Evolutionary conservation across 2,797 vertebrate species (phyloP).

Genomic region (Lophius americanus): DNA sequence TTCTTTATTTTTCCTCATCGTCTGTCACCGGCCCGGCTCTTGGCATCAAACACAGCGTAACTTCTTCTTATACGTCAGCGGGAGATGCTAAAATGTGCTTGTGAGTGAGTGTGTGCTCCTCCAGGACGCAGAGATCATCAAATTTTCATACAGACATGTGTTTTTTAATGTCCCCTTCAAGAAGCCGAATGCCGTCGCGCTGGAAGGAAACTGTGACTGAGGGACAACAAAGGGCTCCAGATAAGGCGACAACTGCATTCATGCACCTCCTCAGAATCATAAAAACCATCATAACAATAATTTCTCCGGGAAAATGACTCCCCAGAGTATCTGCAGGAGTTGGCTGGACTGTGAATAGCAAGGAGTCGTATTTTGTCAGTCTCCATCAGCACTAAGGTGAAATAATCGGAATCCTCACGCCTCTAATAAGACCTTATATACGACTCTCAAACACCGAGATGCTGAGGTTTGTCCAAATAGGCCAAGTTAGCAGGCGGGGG

Average conservation of each 20-base stretch:
- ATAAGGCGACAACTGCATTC: background rate
- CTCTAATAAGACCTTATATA: background rate
- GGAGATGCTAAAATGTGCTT: conserved; percentile 27
- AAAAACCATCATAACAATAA: background rate
- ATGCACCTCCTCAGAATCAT: background rate
- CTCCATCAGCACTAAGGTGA: background rate
- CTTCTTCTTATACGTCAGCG: conserved; percentile 26
- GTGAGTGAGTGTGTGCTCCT: conserved; percentile 14
- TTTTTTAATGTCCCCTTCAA: conserved; percentile 58
- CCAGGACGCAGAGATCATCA: conserved; percentile 51
- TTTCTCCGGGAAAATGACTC: background rate
- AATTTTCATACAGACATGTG: conserved; percentile 60
- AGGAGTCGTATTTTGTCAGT: background rate
- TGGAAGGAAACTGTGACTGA: background rate
- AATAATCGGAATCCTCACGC: background rate
- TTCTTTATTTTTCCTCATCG: conserved; percentile 1
- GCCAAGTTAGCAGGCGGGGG: background rate
- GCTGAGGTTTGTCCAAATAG: background rate
- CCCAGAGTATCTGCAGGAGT: background rate
- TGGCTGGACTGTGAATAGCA: background rate
- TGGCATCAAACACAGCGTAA: conserved; percentile 37
- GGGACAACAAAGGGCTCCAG: background rate
- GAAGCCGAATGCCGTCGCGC: background rate
- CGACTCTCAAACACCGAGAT: background rate
- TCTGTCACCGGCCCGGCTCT: conserved; percentile 29